Percentiles rank a stretch among this genome's conserved stretches.
Conservation (phyloP, 2,113 vertebrate species). For the Glareola pratincola region DNA sequence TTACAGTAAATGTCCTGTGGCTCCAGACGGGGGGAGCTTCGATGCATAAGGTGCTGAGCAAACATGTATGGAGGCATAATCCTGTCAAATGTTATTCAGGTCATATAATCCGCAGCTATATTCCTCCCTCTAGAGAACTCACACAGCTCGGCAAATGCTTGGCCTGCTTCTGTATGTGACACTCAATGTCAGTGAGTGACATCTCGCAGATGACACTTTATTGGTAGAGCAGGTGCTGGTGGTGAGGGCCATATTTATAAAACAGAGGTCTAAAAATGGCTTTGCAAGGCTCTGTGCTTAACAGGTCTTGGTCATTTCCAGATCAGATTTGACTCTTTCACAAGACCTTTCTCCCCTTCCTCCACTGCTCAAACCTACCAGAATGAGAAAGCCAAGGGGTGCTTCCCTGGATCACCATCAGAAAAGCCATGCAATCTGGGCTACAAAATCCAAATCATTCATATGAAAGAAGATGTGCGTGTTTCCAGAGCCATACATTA, state of each 20-base stretch:
- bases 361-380: neutral
- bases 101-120: constrained; percentile 20
- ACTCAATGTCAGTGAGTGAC: constrained; percentile 24
- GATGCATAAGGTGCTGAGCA: constrained; percentile 16
- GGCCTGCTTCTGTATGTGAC: constrained; percentile 7
- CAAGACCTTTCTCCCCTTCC: neutral
- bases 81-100: constrained; percentile 36
- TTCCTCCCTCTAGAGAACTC: neutral
- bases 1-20: constrained; percentile 22
- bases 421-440: neutral
- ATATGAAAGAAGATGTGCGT: neutral
- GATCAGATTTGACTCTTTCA: neutral
- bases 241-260: constrained; percentile 6
- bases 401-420: neutral
- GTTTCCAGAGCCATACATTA: neutral
- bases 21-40: neutral
- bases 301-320: neutral
- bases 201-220: constrained; percentile 29
- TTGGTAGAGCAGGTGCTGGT: constrained; percentile 45
- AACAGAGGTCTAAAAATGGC: constrained; percentile 17
- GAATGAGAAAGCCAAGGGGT: neutral
- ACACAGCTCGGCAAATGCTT: neutral
- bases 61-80: constrained; percentile 14
- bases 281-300: neutral
- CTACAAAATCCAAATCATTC: neutral